These are phyloP conservation scores for Clivina fossor DNA, from an alignment of 2,888 invertebrate species.

Conservation along the genomic window DNA sequence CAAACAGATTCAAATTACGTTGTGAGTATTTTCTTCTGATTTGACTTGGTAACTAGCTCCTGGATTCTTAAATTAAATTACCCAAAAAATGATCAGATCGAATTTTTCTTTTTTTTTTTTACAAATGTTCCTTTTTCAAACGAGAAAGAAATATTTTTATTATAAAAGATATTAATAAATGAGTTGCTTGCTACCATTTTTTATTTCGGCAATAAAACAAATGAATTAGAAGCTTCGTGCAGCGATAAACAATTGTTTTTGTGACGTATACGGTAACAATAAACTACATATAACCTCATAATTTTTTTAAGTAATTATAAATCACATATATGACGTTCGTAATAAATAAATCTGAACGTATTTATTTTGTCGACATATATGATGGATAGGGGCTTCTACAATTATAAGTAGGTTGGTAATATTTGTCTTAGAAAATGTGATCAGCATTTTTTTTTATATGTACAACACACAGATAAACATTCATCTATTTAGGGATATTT, in stretches of 20 bases:
- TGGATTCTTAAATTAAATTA: no score
- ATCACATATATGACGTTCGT: constrained; percentile 19
- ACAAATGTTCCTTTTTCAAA: no score
- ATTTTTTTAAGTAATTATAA: constrained; percentile 1
- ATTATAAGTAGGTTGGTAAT: neutral
- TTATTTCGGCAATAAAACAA: no score
- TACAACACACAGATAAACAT: constrained; percentile 21
- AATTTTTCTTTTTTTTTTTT: no score
- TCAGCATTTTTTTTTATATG: constrained; percentile 7
- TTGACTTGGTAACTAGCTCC: no score
- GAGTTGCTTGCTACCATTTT: constrained; percentile 17
- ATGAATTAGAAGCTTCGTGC: no score
- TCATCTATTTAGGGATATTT: constrained; percentile 12
- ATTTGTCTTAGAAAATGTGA: constrained; percentile 14
- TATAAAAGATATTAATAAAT: constrained; percentile 27
- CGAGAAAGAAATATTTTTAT: no score
- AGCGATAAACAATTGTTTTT: constrained; percentile 5
- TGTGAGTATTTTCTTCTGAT: no score
- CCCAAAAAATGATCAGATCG: no score
- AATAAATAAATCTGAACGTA: constrained; percentile 1
- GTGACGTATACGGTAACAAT: neutral
- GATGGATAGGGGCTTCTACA: neutral
- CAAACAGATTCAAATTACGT: no score
- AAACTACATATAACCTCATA: neutral
- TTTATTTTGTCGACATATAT: neutral